Evolutionary conservation across 2,113 vertebrate species (phyloP).

Genomic region (Numenius arquata): DNA sequence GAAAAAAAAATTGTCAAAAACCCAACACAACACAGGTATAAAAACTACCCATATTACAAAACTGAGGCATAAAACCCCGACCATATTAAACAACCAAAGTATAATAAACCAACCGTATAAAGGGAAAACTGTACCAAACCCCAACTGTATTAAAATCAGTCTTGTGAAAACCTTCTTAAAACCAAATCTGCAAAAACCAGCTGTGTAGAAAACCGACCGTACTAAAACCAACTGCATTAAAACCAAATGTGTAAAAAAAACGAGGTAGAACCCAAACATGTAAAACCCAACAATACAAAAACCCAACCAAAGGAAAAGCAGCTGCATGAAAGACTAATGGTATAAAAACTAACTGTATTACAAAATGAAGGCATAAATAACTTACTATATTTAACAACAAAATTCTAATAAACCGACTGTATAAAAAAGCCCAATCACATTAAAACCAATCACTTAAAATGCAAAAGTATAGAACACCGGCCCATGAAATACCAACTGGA

Average conservation of each 20-base stretch:
- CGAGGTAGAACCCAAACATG: not conserved
- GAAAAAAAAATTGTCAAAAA: not conserved
- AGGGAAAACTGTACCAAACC: not conserved
- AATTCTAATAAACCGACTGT: not conserved
- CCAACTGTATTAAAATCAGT: not conserved
- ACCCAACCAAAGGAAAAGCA: not conserved
- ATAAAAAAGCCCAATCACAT: not conserved
- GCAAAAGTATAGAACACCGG: not conserved
- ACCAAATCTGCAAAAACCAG: not conserved
- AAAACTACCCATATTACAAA: not conserved
- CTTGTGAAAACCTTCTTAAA: not conserved
- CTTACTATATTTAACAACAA: not conserved
- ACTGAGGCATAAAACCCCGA: not conserved
- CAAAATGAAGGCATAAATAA: not conserved
- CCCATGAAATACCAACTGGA: not conserved
- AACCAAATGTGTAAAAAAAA: not conserved
- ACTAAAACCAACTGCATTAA: not conserved
- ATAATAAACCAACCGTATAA: not conserved
- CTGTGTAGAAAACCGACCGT: not conserved
- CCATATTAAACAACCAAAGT: not conserved
- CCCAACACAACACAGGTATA: too few species aligned
- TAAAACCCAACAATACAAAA: not conserved
- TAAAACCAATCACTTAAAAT: not conserved
- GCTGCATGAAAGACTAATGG: not conserved
- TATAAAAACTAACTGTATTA: not conserved